Conservation (phyloP, 2,797 vertebrate genomes). For the Pangasius krempfi region DNA sequence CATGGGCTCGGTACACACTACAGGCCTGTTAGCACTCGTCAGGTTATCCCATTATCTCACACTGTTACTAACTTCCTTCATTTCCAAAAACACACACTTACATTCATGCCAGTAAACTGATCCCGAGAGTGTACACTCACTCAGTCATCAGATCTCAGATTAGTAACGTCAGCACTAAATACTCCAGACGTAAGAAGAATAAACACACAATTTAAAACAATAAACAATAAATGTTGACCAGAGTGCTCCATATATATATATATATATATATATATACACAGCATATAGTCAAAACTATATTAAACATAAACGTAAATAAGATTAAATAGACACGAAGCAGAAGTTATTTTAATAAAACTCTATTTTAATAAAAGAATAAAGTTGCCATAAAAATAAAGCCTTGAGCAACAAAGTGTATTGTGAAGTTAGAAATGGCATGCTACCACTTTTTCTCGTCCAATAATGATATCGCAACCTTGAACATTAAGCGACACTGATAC, state of each 20-base stretch:
- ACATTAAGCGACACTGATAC: too few relatives aligned
- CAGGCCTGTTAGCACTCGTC: not conserved
- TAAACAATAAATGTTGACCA: not conserved
- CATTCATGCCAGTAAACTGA: not conserved
- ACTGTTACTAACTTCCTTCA: conserved; percentile 1
- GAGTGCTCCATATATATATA: too few relatives aligned
- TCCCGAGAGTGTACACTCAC: not conserved
- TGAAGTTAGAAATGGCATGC: too few relatives aligned
- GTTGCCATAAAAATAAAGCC: too few relatives aligned
- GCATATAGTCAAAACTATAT: too few relatives aligned
- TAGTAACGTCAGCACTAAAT: not conserved
- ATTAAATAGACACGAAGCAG: not conserved
- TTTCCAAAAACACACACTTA: conserved; percentile 6
- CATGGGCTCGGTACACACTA: conserved; percentile 17
- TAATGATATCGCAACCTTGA: not conserved
- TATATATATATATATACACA: too few relatives aligned
- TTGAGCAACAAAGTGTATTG: too few relatives aligned
- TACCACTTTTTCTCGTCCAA: too few relatives aligned
- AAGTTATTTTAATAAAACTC: not conserved
- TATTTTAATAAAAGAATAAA: not conserved
- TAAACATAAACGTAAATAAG: not conserved
- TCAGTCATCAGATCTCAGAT: conserved; percentile 3
- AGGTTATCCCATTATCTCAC: conserved; percentile 16
- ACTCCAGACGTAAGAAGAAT: not conserved
- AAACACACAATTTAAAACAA: not conserved